Conservation (phyloP, 2,888 invertebrate species). For the Coleophora flavipennella region DNA sequence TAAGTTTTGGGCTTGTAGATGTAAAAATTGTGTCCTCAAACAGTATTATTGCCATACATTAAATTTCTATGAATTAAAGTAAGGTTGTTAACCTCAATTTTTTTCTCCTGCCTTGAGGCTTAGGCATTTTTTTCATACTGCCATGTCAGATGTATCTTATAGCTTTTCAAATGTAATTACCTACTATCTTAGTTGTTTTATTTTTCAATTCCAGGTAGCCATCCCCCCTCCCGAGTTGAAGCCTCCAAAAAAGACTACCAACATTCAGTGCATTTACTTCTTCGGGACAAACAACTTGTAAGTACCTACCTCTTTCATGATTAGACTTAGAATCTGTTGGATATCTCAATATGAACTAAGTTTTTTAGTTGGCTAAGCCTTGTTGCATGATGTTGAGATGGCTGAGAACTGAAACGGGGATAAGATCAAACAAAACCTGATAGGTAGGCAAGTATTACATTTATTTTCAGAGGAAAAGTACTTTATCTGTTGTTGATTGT, state of each 20-base stretch:
- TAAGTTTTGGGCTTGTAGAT: background rate
- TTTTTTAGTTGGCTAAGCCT: no score
- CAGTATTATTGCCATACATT: no score
- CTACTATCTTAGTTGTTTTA: conserved; percentile 1
- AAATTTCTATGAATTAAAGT: no score
- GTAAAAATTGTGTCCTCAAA: no score
- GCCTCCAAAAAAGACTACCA: conserved; percentile 80
- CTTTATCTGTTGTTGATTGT: no score
- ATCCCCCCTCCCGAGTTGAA: conserved; percentile 84
- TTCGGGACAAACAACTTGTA: conserved; percentile 97
- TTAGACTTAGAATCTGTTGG: no score
- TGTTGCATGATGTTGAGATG: no score
- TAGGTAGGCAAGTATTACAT: no score
- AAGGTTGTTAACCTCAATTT: background rate
- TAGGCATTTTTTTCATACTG: background rate
- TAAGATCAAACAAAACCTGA: no score
- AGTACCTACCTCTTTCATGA: conserved; percentile 60
- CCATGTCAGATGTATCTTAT: background rate
- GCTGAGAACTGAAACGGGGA: no score
- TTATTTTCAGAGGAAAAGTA: no score
- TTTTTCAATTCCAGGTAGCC: conserved; percentile 78
- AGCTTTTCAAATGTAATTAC: background rate
- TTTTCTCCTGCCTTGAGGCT: background rate
- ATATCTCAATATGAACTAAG: no score
- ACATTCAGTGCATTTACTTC: conserved; percentile 90